These are phyloP conservation scores for Diadegma fenestrale DNA, from an alignment of 2,888 invertebrate species.

Conservation along the genomic window DNA sequence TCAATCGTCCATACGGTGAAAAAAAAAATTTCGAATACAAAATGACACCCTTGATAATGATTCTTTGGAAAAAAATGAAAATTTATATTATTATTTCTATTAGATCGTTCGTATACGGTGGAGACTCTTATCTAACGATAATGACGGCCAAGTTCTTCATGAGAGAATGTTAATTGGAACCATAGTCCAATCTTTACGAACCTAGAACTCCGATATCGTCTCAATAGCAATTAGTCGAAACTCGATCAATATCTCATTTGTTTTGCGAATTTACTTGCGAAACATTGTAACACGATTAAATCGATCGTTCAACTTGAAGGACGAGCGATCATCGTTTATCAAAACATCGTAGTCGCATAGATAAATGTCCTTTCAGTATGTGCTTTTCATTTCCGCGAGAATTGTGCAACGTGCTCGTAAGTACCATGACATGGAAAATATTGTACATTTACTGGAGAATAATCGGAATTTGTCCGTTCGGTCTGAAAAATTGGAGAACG, in stretches of 20 bases:
- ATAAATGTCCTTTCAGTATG: not conserved
- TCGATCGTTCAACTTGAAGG: not conserved
- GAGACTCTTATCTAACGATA: slow-evolving; percentile 65
- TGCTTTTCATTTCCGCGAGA: not conserved
- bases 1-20: slow-evolving; percentile 58
- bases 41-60: not conserved
- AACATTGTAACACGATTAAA: slow-evolving; percentile 2
- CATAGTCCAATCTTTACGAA: slow-evolving; percentile 2
- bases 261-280: not conserved
- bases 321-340: not conserved
- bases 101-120: slow-evolving; percentile 63
- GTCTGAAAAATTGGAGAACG: slow-evolving; percentile 18
- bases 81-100: slow-evolving; percentile 1
- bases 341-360: slow-evolving; percentile 6
- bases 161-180: not conserved
- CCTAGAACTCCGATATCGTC: not conserved
- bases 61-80: not conserved
- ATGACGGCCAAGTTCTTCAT: slow-evolving; percentile 52
- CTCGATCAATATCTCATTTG: not conserved
- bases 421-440: not conserved
- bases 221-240: not conserved
- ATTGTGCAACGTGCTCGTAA: not conserved
- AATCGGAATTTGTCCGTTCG: slow-evolving; percentile 43
- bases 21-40: not conserved
- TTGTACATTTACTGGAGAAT: slow-evolving; percentile 41